Percentiles rank a stretch among this genome's conserved stretches.
These are phyloP conservation scores for Hippoglossus hippoglossus DNA, from an alignment of 2,797 vertebrate genomes.

Conservation along the genomic window DNA sequence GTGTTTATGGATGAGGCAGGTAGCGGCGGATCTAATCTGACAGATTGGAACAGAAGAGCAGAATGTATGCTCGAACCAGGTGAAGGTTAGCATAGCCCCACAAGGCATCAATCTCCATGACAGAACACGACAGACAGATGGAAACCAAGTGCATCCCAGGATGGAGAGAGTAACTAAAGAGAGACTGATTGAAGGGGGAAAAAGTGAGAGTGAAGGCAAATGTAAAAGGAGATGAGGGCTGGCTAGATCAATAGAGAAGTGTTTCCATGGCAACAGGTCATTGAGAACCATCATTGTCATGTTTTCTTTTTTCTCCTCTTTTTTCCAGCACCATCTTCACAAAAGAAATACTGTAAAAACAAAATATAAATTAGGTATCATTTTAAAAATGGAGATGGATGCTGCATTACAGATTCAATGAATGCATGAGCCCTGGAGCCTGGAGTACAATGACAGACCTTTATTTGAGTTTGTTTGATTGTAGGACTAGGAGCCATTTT, in stretches of 20 bases:
- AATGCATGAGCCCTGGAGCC: constrained; percentile 1
- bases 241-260: constrained; percentile 77
- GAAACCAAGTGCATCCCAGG: constrained; percentile 55
- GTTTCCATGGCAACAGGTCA: constrained; percentile 83
- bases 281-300: constrained; percentile 74
- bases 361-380: constrained; percentile 45
- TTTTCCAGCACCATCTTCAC: constrained; percentile 27
- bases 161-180: constrained; percentile 69
- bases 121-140: constrained; percentile 67
- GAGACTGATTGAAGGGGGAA: constrained; percentile 60
- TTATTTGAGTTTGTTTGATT: constrained; percentile 47
- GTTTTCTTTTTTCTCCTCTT: constrained; percentile 23
- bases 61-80: constrained; percentile 70
- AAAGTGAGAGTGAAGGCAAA: constrained; percentile 72
- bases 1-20: constrained; percentile 80
- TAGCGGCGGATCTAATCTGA: constrained; percentile 76
- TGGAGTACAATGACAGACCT: constrained; percentile 39
- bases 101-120: constrained; percentile 75
- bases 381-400: constrained; percentile 40
- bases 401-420: constrained; percentile 9
- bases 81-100: constrained; percentile 78
- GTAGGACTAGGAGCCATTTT: constrained; percentile 49
- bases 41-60: constrained; percentile 79
- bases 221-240: constrained; percentile 72
- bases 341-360: constrained; percentile 46